Base-by-base conservation (phyloP, 2,888 invertebrate species). In the Apamea crenata region DNA sequence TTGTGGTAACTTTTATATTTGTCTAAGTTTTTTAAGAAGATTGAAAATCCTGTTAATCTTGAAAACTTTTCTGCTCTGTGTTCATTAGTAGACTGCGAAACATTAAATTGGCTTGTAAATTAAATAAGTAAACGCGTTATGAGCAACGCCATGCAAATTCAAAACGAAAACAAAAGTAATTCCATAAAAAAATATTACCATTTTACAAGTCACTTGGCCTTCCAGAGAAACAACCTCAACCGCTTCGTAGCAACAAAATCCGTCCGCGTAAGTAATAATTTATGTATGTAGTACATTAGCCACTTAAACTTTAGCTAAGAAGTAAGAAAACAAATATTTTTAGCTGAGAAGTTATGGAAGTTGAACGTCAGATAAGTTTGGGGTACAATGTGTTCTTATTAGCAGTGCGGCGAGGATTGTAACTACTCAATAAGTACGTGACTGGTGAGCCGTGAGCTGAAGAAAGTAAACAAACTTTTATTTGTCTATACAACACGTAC, bases 301-400 rank as follows among this genome's bases (percentile, higher is more conserved):
- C 78, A 84, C 87, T 87, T 88, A 84, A 81, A 88, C 76, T 83
- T 85, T 74, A 81, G 73, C 79, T 74, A 84, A 73, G 79, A 81
- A 86, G 70, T 80, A 82, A 81, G 84, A 84, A 71, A 70, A 73
- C 80, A 85, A 83, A 82, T 89, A 81, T 87, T 82, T 87, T 82
- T 70, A 77, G 86, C 66, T 56, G 61, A 74, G 77, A 78, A 77
- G 80, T 88, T 88, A 81, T 89, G 89, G 87, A 90, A 90, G 78
- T 81, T 84, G 86, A 87, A 87, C 88, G 65, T 83, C 77, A 74
- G 79, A 81, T 84, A 87, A 90, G 88, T 88, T 91, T 89, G 85
- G 83, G 85, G 88, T 90, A 90, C 84, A 87, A 89, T 89, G 86
- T 90, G 89, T 90, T 92, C 89, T 90, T 90, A 92, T 91, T 91